Base-by-base conservation (phyloP, 2,113 vertebrate genomes). In the Daphoenositta chrysoptera region DNA sequence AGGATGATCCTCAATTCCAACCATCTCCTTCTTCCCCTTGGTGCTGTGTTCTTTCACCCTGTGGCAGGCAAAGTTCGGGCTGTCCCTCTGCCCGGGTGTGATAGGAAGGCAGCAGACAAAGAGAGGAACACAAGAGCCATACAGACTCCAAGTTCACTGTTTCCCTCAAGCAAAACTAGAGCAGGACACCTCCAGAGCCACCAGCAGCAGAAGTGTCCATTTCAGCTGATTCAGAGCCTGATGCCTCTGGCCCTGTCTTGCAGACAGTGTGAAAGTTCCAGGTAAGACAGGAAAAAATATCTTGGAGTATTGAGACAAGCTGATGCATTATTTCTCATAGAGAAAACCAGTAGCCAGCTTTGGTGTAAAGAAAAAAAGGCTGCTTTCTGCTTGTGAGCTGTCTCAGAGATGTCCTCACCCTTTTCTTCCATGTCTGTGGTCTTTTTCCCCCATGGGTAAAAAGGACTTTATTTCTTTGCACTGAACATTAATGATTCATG, bases 401-500 rank as follows among this genome's bases (percentile, higher is more conserved):
- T 56, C 44, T 75, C 47, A 13, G 44, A 60, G 31, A 30, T 42
- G 51, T 78, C 79, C 37, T 70, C 51, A 17, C 5, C 10, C 6
- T 40, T 73, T 84, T 48, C n/a, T 80, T 9, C 28, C 6, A 6
- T 63, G 58, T 50, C 66, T 64, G 9, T 80, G 63, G 79, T 40
- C 35, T 60, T 77, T 89, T 71, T 12, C 7, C 7, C 4, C 27
- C 30, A 9, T 54, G 64, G 26, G 53, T 82, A 76, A 75, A 89
- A 92, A 70, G 21, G 51, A 79, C 72, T 26, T 60, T 65, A 85
- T 79, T 95, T 82, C 57, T 69, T 92, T 66, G 26, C 65, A 61
- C 37, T 87, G 56, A 92, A 92, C 40, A 64, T 96, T 93, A 93
- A 96, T 94, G 92, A 96, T 94, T 97, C 90, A 96, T 71, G 68